Evolutionary conservation across 2,888 invertebrate species (phyloP), one percentile per base, ranked within the genome.

Genomic region (Apotomis turbidana): DNA sequence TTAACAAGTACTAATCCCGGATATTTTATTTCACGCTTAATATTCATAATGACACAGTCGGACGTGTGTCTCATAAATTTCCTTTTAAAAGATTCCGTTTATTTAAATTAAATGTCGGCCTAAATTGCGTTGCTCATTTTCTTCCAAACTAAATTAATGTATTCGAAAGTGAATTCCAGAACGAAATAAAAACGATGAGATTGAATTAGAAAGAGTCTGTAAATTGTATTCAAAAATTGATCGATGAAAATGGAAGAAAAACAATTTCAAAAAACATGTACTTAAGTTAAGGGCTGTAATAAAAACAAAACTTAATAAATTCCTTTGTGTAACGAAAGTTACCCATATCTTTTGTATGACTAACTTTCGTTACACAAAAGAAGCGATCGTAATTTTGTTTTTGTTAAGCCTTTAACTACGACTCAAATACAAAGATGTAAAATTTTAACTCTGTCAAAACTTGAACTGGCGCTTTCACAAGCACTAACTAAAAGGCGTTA

Each of bases 31-130:
- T 61, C 4, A 4, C 12, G 38, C n/a, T n/a, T 13, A 15, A 13
- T 54, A 41, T 54, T 13, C 41, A 4, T 41, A 63, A 41, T 63
- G 12, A 51, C 8, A 38, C 51, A 36, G n/a, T 10, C 8, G 4
- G 49, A 13, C 63, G 41, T 44, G 46, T 57, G 66, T 46, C 66
- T 66, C n/a, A 57, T 66, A 27, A 66, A 46, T 12, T 57, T 46
- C 55, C 12, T 44, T 57, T 46, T 12, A 12, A 57, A 57, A 66
- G 66, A 36, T 57, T 12, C 38, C 13, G 38, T 64, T 66, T 57
- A 57, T 57, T 54, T 15, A 55, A 59, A 64, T 55, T 5, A 15
- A 52, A 52, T 6, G 41, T 66, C 55, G 27, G 27, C 46, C 44
- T 36, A n/a, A 66, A 66, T 66, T 66, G 54, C 55, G 36, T 27